A percentile compares a stretch with the other conserved stretches of the same genome.
Conservation (phyloP, 2,888 invertebrate genomes). For the Podabrus alpinus region DNA sequence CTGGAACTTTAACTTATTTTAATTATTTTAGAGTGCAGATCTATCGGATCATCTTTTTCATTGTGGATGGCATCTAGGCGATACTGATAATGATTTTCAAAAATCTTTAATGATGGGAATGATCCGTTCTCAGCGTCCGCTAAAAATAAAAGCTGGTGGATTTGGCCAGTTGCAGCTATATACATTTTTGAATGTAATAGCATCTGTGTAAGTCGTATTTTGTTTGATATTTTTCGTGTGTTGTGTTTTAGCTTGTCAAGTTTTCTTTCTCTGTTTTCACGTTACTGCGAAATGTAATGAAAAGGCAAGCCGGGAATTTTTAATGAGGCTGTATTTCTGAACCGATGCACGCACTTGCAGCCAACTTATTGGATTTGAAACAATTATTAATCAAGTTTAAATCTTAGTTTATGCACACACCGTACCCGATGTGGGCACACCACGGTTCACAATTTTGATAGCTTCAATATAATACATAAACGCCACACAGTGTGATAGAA, state of each 20-base stretch:
- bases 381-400: too few species aligned
- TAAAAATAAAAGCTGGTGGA: not conserved
- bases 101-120: not conserved
- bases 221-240: not conserved
- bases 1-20: too few species aligned
- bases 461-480: too few species aligned
- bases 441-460: too few species aligned
- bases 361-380: too few species aligned
- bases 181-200: not conserved
- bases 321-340: not conserved
- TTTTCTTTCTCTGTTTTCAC: constrained; percentile 4
- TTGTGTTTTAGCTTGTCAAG: constrained; percentile 1
- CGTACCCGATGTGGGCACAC: too few species aligned
- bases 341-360: not conserved
- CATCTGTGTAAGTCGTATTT: not conserved
- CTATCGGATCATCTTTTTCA: not conserved
- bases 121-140: not conserved
- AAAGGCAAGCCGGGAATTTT: not conserved
- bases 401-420: too few species aligned
- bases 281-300: not conserved
- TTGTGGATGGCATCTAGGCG: not conserved
- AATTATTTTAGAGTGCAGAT: not conserved
- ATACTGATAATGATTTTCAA: not conserved
- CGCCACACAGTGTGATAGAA: too few species aligned
- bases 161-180: not conserved